Evolutionary conservation across 2,113 vertebrate species (phyloP), one percentile per base, ranked within the genome.

Genomic region (Stegostoma tigrinum): DNA sequence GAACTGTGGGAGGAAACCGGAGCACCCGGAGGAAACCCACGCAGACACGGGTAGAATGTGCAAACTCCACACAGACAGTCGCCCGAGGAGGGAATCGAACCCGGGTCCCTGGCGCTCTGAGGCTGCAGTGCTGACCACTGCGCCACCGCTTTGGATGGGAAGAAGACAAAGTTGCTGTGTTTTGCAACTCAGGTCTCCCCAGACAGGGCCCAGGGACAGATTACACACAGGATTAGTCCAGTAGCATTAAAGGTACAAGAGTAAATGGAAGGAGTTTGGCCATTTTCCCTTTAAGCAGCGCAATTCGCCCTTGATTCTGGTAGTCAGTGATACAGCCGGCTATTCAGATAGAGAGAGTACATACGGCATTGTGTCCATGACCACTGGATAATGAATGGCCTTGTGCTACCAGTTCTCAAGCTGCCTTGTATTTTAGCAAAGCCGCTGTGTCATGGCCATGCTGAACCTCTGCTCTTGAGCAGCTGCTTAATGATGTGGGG

Each of bases 261-360:
- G 8, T 67, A 8, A 94, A 68, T 15, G 15, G 66, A 94, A 67
- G 66, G n/a, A 94, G n/a, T 4, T 68, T 38, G 42, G 10, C 38
- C 38, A 68, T 1, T 34, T 72, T 75, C 30, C 68, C 67, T 95
- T 72, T 52, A 34, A 30, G 34, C 67, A 95, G 67, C 42, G 17
- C 93, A 48, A 45, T 38, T 23, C 72, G 93, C 42, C 90, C 93
- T 95, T 70, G 67, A 72, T 70, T 70, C 67, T 72, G 38, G 2
- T 95, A 42, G 66, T 95, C 48, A 70, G 23, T 24, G 67, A 48
- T 27, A 95, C n/a, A 30, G 42, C 19, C 38, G 48, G 67, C 93
- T 70, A 70, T 95, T 45, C 42, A 95, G 38, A 95, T 70, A 95
- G 93, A 95, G 91, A 94, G 66, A 45, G 93, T 94, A 70, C 93